phyloP scores from a whole-genome alignment of 2,888 invertebrate genomes.

The Yponomeuta cagnagella region DNA sequence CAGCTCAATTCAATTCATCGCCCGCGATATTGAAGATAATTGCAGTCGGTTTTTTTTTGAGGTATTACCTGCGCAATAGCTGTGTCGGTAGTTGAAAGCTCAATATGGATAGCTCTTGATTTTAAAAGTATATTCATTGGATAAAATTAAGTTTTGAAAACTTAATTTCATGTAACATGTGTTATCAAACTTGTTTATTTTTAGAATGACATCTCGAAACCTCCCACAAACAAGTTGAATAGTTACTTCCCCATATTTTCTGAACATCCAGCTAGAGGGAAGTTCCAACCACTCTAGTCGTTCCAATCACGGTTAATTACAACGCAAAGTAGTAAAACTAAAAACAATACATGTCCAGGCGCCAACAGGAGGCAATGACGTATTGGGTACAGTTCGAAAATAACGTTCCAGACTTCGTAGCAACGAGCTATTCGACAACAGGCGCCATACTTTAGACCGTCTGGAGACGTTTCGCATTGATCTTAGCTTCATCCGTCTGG shows the following conservation, averaged over 20 bases:
- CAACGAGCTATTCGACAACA: background rate
- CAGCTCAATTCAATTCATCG: slow-evolving; percentile 20
- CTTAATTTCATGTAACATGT: background rate
- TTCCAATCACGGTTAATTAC: background rate
- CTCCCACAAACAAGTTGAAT: too few species aligned
- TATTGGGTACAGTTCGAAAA: background rate
- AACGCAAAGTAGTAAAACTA: background rate
- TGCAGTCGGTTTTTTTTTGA: background rate
- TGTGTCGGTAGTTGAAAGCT: background rate
- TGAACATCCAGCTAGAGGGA: background rate
- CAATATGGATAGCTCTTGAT: background rate
- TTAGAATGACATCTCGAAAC: background rate
- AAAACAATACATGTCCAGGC: slow-evolving; percentile 1
- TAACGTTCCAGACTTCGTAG: background rate
- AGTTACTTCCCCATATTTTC: too few species aligned
- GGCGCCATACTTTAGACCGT: background rate
- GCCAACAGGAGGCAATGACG: background rate
- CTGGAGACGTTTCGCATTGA: background rate
- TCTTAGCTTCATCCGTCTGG: background rate
- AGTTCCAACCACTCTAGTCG: background rate
- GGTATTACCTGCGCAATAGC: background rate
- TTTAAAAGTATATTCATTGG: background rate
- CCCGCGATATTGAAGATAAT: slow-evolving; percentile 5
- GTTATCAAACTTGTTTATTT: background rate
- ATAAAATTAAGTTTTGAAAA: too few species aligned